These are phyloP conservation scores for Aphelocoma californica DNA, from an alignment of 2,797 vertebrate genomes.

Conservation along the genomic window DNA sequence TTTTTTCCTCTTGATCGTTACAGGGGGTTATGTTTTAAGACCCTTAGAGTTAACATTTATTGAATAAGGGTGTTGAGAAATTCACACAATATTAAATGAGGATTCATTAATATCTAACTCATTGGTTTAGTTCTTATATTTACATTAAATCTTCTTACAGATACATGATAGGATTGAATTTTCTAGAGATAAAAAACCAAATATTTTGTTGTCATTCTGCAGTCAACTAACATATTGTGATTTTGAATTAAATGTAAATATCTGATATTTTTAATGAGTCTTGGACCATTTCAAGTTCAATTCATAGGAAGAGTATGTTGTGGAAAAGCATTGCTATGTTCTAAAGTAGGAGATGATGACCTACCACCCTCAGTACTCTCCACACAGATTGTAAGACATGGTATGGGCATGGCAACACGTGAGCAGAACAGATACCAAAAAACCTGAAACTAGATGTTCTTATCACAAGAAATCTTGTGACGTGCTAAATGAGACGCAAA, in stretches of 20 bases:
- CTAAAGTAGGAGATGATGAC: neutral
- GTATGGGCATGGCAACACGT: neutral
- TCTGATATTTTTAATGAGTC: neutral
- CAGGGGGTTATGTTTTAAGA: neutral
- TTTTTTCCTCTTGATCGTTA: neutral
- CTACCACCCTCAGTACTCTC: neutral
- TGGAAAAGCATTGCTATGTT: neutral
- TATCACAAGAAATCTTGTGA: neutral
- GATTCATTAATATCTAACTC: neutral
- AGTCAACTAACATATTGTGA: neutral
- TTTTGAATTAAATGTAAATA: neutral
- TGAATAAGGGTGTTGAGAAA: neutral
- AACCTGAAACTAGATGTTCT: neutral
- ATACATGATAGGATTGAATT: neutral
- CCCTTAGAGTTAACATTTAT: neutral
- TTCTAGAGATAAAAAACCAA: neutral
- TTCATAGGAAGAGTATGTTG: neutral
- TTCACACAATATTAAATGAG: neutral
- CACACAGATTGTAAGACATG: neutral
- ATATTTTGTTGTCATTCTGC: neutral
- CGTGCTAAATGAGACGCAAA: neutral
- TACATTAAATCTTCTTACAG: neutral
- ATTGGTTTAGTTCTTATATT: neutral
- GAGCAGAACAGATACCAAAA: neutral
- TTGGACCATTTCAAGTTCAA: neutral